Evolutionary conservation across 2,113 vertebrate species (phyloP), one percentile per base, ranked within the genome.

Genomic region (Corydoras maculifer): DNA sequence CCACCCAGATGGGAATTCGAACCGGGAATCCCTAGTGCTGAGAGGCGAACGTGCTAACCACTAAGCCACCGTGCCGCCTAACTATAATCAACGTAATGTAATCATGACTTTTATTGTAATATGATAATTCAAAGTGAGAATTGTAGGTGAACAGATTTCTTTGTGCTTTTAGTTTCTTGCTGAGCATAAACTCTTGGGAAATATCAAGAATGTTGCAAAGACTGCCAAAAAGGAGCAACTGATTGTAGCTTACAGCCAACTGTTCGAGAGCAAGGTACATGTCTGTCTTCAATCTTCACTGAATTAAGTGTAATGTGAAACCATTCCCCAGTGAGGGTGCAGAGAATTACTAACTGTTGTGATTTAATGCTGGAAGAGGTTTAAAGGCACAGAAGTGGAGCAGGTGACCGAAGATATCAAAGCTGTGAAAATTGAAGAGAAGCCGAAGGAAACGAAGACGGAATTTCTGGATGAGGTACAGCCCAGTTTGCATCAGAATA

Each of bases 171-270:
- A 99, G 96, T 99, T 98, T 84, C 93, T 98, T 73, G 88, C 89
- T 61, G 94, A 98, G 79, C 92, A 97, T 84, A 95, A 94, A 67
- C 87, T 98, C 76, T 77, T 96, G 75, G 95, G 96, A 84, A 98
- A 96, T 78, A 90, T 97, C 43, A 99, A 98, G 83, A 98, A 94
- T 82, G 94, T 98, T 68, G 90, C 92, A 0, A 98, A 98, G 86
- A 96, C 94, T 0, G 93, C 93, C 15, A 98, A 94, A 11, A 98
- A 97, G 86, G 94, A 98, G 29, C 92, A 96, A 49, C 85, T 99
- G n/a, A 82, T 94, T 30, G 66, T 82, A 9, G 94, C 94, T 53
- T 99, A 98, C 83, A 92, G 92, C 53, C 89, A 93, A 78, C 92
- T 96, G 2, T 97, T 98, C 83, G 86, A 91, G 81, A 93, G 88